Evolutionary conservation across 2,888 invertebrate species (phyloP), one percentile per base, ranked within the genome.

Genomic region (Conistra vaccinii): DNA sequence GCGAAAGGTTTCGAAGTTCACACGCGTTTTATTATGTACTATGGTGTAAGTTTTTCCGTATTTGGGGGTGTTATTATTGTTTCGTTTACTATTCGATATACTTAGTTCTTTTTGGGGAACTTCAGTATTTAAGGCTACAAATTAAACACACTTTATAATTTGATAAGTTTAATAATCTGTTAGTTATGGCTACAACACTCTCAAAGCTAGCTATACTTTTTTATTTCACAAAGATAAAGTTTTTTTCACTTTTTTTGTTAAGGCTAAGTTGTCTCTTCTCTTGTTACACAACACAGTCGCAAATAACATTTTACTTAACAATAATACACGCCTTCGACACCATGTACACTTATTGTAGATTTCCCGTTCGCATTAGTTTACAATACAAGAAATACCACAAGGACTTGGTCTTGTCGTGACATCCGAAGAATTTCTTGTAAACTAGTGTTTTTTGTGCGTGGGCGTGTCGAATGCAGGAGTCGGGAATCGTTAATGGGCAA

Each of bases 341-440:
- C 45, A 17, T 39, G 26, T 26, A 45, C 42, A 58, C 14, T 10
- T 20, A 32, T 60, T 45, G 20, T 63, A 45, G 1, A 73, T 53
- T 42, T 58, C 5, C 23, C 32, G 12, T 39, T 26, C 9, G 10
- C 3, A 51, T 55, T 45, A 29, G 42, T 35, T 42, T 14, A 32
- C 35, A 35, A 29, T 14, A 32, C 35, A 35, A 29, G 32, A 42
- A 45, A 57, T 75, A 35, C 32, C 42, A 63, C 32, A 6, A 35
- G 82, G 82, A 53, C 82, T 57, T 63, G 10, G 29, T 20, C 23
- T 29, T 58, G 32, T 67, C 42, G 48, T 78, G 42, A 55, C 9
- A 51, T 57, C 32, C n/a, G 29, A 42, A 57, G 61, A 68, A 57
- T 78, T 68, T 78, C 57, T 62, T 51, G 61, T 45, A 60, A 76